Evolutionary conservation across 2,888 invertebrate genomes (phyloP).

Genomic region (Lepidocyrtinus sp.): DNA sequence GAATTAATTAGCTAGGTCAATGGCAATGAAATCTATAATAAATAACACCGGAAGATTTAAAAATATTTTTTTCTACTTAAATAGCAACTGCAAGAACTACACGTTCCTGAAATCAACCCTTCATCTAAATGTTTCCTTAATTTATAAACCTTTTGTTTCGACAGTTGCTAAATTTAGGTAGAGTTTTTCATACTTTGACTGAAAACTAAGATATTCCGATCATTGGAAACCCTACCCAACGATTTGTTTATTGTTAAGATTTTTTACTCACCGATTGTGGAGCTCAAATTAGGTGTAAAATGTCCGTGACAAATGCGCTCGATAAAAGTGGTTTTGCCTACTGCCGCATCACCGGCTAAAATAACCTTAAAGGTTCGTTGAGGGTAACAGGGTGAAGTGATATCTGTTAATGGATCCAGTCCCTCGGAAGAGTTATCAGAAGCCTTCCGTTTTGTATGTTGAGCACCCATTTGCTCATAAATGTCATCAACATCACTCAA

Average conservation of each 20-base stretch:
- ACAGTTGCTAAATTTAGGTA: neutral
- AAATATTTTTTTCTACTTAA: no score
- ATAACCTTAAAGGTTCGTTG: constrained; percentile 78
- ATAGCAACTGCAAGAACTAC: no score
- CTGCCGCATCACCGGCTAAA: constrained; percentile 78
- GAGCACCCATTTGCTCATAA: constrained; percentile 30
- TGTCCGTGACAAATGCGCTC: constrained; percentile 76
- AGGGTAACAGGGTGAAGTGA: constrained; percentile 72
- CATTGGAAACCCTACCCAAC: neutral
- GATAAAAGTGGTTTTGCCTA: constrained; percentile 78
- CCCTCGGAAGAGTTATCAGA: neutral
- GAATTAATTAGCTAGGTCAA: no score
- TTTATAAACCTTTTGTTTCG: no score
- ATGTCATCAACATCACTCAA: constrained; percentile 44
- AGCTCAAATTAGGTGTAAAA: constrained; percentile 75
- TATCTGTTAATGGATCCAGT: neutral
- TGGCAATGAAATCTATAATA: no score
- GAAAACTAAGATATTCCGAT: neutral
- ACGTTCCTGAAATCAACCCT: no score
- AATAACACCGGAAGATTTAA: no score
- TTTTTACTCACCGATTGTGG: constrained; percentile 76
- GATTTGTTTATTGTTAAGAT: no score
- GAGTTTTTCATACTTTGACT: neutral
- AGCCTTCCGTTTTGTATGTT: no score
- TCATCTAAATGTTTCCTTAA: no score